These are phyloP conservation scores for Dryobota labecula DNA, from an alignment of 2,888 invertebrate species.

Conservation along the genomic window DNA sequence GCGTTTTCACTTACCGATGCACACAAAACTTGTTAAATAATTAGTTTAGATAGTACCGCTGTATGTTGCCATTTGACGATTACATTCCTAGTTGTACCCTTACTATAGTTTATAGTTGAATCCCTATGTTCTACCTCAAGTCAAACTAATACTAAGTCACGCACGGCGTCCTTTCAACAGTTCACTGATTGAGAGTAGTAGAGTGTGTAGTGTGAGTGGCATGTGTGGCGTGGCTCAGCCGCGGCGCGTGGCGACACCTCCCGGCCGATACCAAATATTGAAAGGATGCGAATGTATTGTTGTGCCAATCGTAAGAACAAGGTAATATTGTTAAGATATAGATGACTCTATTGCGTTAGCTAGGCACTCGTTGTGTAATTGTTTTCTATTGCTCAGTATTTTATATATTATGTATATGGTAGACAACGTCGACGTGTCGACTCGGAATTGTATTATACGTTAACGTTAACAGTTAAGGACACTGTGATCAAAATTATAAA, in stretches of 20 bases:
- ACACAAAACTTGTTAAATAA: constrained; percentile 78
- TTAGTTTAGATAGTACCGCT: constrained; percentile 85
- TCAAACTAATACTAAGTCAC: constrained; percentile 87
- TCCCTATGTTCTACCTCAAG: constrained; percentile 90
- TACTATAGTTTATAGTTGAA: constrained; percentile 85
- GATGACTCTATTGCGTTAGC: constrained; percentile 86
- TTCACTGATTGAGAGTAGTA: constrained; percentile 66
- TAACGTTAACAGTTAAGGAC: constrained; percentile 89
- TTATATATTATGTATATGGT: constrained; percentile 80
- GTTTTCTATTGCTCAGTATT: constrained; percentile 90
- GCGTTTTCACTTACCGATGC: constrained; percentile 72
- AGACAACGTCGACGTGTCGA: constrained; percentile 80
- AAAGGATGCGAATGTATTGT: constrained; percentile 83
- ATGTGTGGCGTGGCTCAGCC: constrained; percentile 57
- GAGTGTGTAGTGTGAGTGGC: constrained; percentile 55
- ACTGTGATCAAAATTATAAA: constrained; percentile 91
- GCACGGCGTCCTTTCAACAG: constrained; percentile 81
- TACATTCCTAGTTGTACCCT: constrained; percentile 89
- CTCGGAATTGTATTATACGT: constrained; percentile 89
- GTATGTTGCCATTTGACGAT: constrained; percentile 87
- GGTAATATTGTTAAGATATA: constrained; percentile 88
- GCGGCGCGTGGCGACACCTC: constrained; percentile 56
- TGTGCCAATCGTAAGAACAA: constrained; percentile 89
- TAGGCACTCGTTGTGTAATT: constrained; percentile 85
- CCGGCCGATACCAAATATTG: constrained; percentile 85